phyloP scores from a whole-genome alignment of 2,113 vertebrate genomes.

The Hippocampus zosterae region DNA sequence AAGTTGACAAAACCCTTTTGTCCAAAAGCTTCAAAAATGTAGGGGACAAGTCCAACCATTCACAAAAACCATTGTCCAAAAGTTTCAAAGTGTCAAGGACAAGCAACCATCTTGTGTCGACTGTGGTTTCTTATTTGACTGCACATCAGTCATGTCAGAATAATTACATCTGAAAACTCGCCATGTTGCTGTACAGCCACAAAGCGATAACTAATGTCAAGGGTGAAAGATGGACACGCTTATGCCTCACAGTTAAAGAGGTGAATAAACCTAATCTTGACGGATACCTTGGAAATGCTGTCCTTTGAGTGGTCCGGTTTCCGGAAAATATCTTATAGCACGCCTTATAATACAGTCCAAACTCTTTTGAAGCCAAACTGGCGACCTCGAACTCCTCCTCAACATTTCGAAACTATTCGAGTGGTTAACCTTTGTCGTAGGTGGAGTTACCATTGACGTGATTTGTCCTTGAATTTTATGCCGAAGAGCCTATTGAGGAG shows the following conservation, averaged over 20 bases:
- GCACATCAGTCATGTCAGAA: background rate
- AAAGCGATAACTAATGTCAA: conserved; percentile 25
- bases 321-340: background rate
- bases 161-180: conserved; percentile 1
- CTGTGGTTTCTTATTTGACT: conserved; percentile 2
- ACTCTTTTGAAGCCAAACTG: background rate
- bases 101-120: background rate
- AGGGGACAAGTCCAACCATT: background rate
- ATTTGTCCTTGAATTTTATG: background rate
- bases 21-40: no score
- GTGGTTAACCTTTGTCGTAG: background rate
- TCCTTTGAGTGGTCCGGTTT: background rate
- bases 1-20: no score
- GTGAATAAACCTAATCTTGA: background rate
- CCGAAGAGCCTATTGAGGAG: background rate
- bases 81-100: background rate
- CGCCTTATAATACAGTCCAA: background rate
- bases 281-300: conserved; percentile 12
- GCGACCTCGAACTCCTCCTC: background rate
- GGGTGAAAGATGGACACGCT: background rate
- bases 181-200: background rate
- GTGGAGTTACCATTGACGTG: background rate
- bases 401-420: background rate
- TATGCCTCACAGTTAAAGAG: background rate
- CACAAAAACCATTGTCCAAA: no score